A percentile compares a stretch with the other conserved stretches of the same genome.
Conservation (phyloP, 2,888 invertebrate species). For the Zelleria hepariella region DNA sequence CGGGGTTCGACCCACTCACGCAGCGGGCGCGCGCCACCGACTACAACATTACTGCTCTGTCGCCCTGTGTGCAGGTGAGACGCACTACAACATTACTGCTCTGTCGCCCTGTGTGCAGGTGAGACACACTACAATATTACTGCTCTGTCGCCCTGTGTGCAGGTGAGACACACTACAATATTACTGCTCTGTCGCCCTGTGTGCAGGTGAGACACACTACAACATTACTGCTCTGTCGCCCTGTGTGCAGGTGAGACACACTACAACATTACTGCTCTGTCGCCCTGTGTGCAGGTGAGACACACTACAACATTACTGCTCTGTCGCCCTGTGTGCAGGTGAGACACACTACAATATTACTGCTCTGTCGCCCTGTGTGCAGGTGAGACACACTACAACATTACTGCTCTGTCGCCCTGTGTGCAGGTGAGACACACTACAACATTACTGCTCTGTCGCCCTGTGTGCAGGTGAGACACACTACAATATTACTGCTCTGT, state of each 20-base stretch:
- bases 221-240: background rate
- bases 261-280: too few relatives aligned
- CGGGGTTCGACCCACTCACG: conserved; percentile 76
- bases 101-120: background rate
- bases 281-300: too few relatives aligned
- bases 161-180: background rate
- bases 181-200: background rate
- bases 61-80: conserved; percentile 72
- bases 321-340: too few relatives aligned
- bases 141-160: background rate
- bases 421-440: too few relatives aligned
- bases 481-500: too few relatives aligned
- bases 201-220: background rate
- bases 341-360: too few relatives aligned
- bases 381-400: too few relatives aligned
- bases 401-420: too few relatives aligned
- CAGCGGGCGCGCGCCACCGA: conserved; percentile 81
- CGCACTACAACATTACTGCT: background rate
- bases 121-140: background rate
- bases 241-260: background rate
- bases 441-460: too few relatives aligned
- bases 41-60: conserved; percentile 87
- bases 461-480: too few relatives aligned
- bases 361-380: too few relatives aligned
- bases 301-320: too few relatives aligned